Percentiles rank a stretch among this genome's conserved stretches.
Evolutionary conservation across 2,113 vertebrate species (phyloP).

Genomic region (Rhinolophus sinicus): DNA sequence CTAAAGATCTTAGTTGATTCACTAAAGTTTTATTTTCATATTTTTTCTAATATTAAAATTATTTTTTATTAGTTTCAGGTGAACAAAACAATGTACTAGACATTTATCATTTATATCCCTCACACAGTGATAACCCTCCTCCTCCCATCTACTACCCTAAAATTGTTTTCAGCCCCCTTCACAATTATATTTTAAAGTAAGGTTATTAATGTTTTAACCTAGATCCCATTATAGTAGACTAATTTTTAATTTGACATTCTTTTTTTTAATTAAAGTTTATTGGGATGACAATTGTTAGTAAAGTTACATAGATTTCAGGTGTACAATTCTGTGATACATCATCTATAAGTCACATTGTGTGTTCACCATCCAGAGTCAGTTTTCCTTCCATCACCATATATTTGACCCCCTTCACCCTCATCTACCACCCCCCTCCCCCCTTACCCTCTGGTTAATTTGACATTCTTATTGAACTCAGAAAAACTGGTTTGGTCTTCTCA

Average conservation of each 20-base stretch:
- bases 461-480: conserved; percentile 59
- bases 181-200: conserved; percentile 65
- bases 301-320: too few species aligned
- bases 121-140: too few species aligned
- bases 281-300: too few species aligned
- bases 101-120: too few species aligned
- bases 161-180: conserved; percentile 56
- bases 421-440: too few species aligned
- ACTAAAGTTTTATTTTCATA: conserved; percentile 73
- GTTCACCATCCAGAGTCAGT: too few species aligned
- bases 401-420: too few species aligned
- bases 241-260: conserved; percentile 60
- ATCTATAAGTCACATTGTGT: too few species aligned
- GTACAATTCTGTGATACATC: too few species aligned
- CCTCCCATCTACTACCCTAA: too few species aligned
- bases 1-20: conserved; percentile 51
- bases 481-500: conserved; percentile 44
- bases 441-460: conserved; percentile 8
- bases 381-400: too few species aligned
- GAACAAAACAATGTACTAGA: too few species aligned
- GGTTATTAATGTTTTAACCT: conserved; percentile 61
- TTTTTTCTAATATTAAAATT: conserved; percentile 65
- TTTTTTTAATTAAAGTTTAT: background rate
- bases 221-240: conserved; percentile 54
- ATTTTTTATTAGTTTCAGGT: background rate